Conservation (phyloP, 2,113 vertebrate species). For the Syngnathus scovelli region DNA sequence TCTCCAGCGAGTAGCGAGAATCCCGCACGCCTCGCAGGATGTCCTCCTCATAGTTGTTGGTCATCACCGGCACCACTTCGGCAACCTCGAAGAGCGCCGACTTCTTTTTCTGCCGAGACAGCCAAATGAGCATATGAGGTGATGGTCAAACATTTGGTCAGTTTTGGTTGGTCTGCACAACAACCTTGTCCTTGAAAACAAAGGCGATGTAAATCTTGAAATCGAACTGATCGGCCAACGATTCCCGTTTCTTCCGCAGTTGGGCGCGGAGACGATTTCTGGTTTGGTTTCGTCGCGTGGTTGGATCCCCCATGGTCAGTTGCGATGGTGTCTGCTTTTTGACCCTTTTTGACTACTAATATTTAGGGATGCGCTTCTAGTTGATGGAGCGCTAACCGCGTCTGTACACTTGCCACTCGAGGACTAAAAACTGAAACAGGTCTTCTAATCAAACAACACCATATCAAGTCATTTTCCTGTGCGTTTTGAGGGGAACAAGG, state of each 20-base stretch:
- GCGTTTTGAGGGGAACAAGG: too few species aligned
- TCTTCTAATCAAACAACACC: conserved; percentile 45
- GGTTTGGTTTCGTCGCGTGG: conserved; percentile 98
- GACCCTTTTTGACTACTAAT: conserved; percentile 34
- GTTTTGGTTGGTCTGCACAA: conserved; percentile 8
- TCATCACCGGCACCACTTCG: conserved; percentile 99
- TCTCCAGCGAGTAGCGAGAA: conserved; percentile 96
- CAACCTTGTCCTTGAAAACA: conserved; percentile 99
- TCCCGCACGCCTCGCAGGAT: conserved; percentile 95
- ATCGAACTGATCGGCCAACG: conserved; percentile 99
- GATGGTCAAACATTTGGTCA: too few species aligned
- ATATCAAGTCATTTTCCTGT: conserved; percentile 67
- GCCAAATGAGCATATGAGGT: neutral
- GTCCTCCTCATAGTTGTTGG: conserved; percentile 99
- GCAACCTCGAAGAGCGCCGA: conserved; percentile 98
- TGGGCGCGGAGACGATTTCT: conserved; percentile 99
- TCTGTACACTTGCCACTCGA: conserved; percentile 45
- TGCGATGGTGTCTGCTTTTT: conserved; percentile 64
- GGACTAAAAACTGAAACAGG: conserved; percentile 57
- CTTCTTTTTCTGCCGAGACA: conserved; percentile 85
- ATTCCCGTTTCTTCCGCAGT: conserved; percentile 99
- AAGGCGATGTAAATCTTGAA: conserved; percentile 99
- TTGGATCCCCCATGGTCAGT: conserved; percentile 97
- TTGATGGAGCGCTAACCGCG: conserved; percentile 40
- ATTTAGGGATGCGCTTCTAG: conserved; percentile 29